Conservation (phyloP, 2,113 vertebrate species). For the Ophthalmolycus amberensis region DNA sequence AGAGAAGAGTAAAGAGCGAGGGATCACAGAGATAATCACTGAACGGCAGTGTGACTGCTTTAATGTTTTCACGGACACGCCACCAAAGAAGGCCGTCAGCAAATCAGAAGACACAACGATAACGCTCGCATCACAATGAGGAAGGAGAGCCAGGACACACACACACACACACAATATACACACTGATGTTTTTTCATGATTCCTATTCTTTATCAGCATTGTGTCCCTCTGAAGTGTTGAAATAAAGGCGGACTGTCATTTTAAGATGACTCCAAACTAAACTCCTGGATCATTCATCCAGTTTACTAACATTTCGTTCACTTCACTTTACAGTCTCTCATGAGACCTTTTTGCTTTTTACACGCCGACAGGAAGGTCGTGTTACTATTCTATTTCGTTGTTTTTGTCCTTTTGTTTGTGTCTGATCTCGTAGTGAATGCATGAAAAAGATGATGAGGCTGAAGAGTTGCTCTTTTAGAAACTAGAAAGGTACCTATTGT, state of each 20-base stretch:
- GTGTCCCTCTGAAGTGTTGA: background rate
- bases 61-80: slow-evolving; percentile 52
- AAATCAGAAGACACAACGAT: slow-evolving; percentile 13
- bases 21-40: slow-evolving; percentile 55
- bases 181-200: background rate
- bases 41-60: slow-evolving; percentile 10
- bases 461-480: no score
- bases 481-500: no score
- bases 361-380: background rate
- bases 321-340: background rate
- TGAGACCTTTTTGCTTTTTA: no score
- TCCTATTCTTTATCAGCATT: background rate
- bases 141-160: background rate
- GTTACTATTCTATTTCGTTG: background rate
- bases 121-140: slow-evolving; percentile 28
- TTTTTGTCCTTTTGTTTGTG: background rate
- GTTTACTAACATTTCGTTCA: background rate
- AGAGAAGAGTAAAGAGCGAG: slow-evolving; percentile 14
- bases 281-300: background rate
- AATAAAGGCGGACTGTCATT: background rate
- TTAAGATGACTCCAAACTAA: background rate
- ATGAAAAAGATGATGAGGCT: no score
- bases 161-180: background rate
- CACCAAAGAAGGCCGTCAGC: slow-evolving; percentile 47
- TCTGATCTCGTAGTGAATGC: background rate